Base-by-base conservation (phyloP, 2,113 vertebrate genomes). In the Eupsittula cactorum region DNA sequence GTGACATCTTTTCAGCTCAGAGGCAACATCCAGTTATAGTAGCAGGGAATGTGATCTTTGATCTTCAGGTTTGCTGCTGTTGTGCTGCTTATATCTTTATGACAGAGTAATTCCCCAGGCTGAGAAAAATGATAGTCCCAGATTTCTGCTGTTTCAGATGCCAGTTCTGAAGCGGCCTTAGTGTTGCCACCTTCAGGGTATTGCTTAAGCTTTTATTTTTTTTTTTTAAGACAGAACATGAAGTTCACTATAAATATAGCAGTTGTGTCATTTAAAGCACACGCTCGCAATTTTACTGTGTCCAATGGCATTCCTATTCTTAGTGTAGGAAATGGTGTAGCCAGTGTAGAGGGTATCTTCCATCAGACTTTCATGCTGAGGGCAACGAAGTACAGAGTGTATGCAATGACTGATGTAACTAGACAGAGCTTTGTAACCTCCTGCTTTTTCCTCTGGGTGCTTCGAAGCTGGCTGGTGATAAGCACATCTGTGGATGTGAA, bases 201-300 rank as follows among this genome's bases (percentile, higher is more conserved):
- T 71, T 82, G 42, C 41, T 78, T 63, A 11, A 59, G 46, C 29
- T 9, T 16, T 39, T 42, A 35, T 42, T 31, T 52, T 50, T 23
- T 52, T 81, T 65, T 80, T 68, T 44, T 25, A 31, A 83, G 64
- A 25, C 33, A n/a, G 95, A 79, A 68, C 60, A 31, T 35, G 64
- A 37, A 95, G 82, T 92, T 95, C 8, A 0, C 59, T 91, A 33
- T 88, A 95, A 80, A 85, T 93, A 70, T 41, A 91, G 77, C 57
- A 65, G 59, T 27, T 80, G 53, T 78, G 70, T 86, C 78, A 91
- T 80, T 82, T 92, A 62, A 82, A 95, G 75, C 82, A 25, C 39
- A 46, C 7, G 55, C 57, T 13, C 0, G 6, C 33, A 42, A 5
- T 86, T 90, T 95, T 78, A 41, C 68, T 10, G 16, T 18, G 33